Evolutionary conservation across 92 coral and sea anemone genomes (phyloP), one percentile per base, ranked within the genome.

Genomic region (Pocillopora meandrina): DNA sequence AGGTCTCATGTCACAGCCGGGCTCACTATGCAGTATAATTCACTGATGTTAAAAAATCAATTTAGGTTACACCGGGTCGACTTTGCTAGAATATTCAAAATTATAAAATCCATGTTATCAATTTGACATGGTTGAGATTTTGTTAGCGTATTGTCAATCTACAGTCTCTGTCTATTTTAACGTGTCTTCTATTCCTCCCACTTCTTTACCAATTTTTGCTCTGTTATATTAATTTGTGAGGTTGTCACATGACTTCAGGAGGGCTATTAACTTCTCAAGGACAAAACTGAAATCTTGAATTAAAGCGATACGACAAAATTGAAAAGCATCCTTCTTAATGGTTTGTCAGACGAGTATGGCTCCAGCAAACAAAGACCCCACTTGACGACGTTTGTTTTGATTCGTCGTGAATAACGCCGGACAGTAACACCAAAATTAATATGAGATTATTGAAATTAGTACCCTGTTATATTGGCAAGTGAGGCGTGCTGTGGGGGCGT

Each of bases 321-420:
- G 36, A 75, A 42, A 14, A 42, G 11, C 42, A 14, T 68, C 26
- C 59, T 26, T 35, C 47, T n/a, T 15, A 15, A 59, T 36, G 56
- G 55, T 71, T 58, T 58, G 20, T 13, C 34, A 18, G 42, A 33
- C 57, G 68, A 35, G 20, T 16, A 76, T 56, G 16, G 58, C 72
- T 63, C 36, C 26, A n/a, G 33, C 23, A 56, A 80, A 56, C 59
- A 81, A n/a, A 42, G 14, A 12, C 36, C 36, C 42, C 34, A 47
- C 77, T 71, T 61, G 20, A 55, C 26, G 75, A 67, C 52, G 74
- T 73, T 63, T 83, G 80, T 73, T 83, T 73, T 60, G 62, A 83
- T 73, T 83, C 63, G 79, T 65, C 52, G 72, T 55, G 26, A 67
- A 80, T 80, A 80, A 72, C 77, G 65, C 73, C 74, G 72, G 47